phyloP scores from a whole-genome alignment of 2,888 invertebrate genomes.

The Ecdyonurus torrentis region DNA sequence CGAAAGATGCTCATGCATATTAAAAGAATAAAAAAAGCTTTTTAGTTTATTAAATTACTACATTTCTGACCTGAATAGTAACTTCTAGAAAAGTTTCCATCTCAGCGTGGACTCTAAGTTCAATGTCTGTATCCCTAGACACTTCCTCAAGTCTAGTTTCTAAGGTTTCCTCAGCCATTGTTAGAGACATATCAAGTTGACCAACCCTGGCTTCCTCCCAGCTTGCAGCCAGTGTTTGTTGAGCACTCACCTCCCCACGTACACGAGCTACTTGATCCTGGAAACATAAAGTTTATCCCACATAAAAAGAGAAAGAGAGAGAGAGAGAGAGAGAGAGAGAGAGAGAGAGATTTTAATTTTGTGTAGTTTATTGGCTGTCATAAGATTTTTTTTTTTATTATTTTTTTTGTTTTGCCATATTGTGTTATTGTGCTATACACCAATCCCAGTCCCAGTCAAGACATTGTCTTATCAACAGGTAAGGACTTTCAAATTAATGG shows the following conservation, averaged over 20 bases:
- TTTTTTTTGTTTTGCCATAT: too few relatives aligned
- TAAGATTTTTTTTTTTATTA: too few relatives aligned
- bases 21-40: neutral
- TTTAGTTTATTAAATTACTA: neutral
- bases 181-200: neutral
- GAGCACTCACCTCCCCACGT: neutral
- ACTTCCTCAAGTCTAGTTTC: neutral
- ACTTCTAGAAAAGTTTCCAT: neutral
- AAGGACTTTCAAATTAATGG: too few relatives aligned
- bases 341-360: too few relatives aligned
- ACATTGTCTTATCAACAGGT: too few relatives aligned
- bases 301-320: neutral
- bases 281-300: too few relatives aligned
- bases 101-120: neutral
- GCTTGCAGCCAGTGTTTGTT: neutral
- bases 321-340: neutral
- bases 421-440: too few relatives aligned
- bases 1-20: too few relatives aligned
- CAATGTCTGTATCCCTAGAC: neutral
- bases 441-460: too few relatives aligned
- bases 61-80: neutral
- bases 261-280: neutral
- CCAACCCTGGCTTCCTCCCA: neutral
- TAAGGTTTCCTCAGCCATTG: neutral
- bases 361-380: too few relatives aligned